Base-by-base conservation (phyloP, 1,140 invertebrate species). In the Drosophila melanica region DNA sequence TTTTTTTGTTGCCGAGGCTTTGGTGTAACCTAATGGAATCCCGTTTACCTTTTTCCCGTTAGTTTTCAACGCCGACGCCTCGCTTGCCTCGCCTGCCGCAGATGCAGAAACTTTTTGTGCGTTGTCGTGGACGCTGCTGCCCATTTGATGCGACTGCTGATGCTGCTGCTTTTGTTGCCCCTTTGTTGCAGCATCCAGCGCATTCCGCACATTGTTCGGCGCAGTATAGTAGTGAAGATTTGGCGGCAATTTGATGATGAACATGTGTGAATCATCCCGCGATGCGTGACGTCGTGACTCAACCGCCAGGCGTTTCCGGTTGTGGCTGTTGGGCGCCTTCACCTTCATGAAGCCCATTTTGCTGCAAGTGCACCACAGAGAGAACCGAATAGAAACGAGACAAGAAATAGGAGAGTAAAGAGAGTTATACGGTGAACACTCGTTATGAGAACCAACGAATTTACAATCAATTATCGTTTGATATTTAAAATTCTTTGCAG, bases 191-290 rank as follows among this genome's bases (percentile, higher is more conserved):
- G 60, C 63, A 57, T 77, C 67, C 50, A 59, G 48, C 27, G 77
- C 62, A 89, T 82, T 78, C 67, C 53, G 75, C 37, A 33, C 39
- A 50, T 51, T 93, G 50, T 93, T 93, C 8, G 94, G 93, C 76
- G 95, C 93, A 3, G 94, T 94, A 92, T 96, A 96, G 89, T 96
- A 97, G 73, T 95, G 95, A n/a, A 94, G 95, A 92, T 95, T 96
- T 4, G 96, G 95, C 2, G 96, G 96, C 14, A 96, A 92, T 90
- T 96, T 96, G 65, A 97, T 95, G 72, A 96, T 94, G 93, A 95
- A 96, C 93, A 97, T 95, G 90, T 96, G 95, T 39, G 96, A 96
- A 91, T 97, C 96, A 67, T 95, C 95, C 3, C 94, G 93, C 48
- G 93, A 92, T 42, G 94, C 94, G 70, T 95, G 94, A 53, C 94